Conservation (phyloP, 23 tunicate species). For the Trididemnum clinides region DNA sequence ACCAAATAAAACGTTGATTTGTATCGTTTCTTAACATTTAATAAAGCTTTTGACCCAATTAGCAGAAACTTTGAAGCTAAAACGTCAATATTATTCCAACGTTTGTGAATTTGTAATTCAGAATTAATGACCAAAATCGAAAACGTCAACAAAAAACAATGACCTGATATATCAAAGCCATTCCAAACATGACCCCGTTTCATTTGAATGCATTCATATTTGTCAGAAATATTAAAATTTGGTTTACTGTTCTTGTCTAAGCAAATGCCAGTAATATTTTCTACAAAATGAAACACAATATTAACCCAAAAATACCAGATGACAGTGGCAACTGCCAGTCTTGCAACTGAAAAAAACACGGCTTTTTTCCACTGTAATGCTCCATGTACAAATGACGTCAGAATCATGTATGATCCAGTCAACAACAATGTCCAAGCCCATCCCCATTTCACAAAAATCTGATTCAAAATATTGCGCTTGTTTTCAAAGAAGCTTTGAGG, state of each 20-base stretch:
- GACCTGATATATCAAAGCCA: slow-evolving; percentile 89
- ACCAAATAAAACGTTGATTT: slow-evolving; percentile 13
- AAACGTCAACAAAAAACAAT: slow-evolving; percentile 59
- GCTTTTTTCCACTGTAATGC: slow-evolving; percentile 57
- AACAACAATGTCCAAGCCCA: slow-evolving; percentile 81
- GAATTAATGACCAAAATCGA: slow-evolving; percentile 65
- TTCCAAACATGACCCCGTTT: slow-evolving; percentile 54
- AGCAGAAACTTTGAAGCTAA: not conserved
- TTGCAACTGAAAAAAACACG: not conserved
- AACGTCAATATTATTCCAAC: slow-evolving; percentile 36
- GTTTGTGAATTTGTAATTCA: slow-evolving; percentile 54
- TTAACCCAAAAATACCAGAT: slow-evolving; percentile 85
- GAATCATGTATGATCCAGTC: slow-evolving; percentile 53
- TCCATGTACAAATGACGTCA: slow-evolving; percentile 74
- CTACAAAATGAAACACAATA: slow-evolving; percentile 60
- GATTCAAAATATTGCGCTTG: slow-evolving; percentile 57
- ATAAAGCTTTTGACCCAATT: slow-evolving; percentile 15
- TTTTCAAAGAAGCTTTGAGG: slow-evolving; percentile 50
- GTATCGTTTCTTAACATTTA: slow-evolving; percentile 37
- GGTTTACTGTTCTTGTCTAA: slow-evolving; percentile 5
- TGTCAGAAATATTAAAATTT: slow-evolving; percentile 33
- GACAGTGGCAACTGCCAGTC: slow-evolving; percentile 51
- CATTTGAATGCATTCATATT: slow-evolving; percentile 37
- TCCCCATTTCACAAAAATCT: slow-evolving; percentile 59
- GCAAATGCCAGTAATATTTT: slow-evolving; percentile 74